Base-by-base conservation (phyloP, 2,888 invertebrate species). In the Xestia rhomboidea region DNA sequence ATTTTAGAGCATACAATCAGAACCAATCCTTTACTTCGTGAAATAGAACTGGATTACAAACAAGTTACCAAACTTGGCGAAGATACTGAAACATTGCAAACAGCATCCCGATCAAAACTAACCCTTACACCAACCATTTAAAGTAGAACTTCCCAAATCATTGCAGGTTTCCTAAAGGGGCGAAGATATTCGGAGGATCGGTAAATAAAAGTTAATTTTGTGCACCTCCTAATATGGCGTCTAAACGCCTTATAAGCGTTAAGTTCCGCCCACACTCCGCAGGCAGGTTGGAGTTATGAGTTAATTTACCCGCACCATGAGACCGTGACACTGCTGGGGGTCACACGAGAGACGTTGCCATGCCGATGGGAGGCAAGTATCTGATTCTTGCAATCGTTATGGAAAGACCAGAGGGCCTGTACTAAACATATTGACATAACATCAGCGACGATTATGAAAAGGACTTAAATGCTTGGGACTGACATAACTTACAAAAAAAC, bases 211-310 rank as follows among this genome's bases (percentile, higher is more conserved):
- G 49, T 79, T 73, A 54, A 51, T 83, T 82, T 85, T 71, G 66
- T 78, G 51, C 68, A 68, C n/a, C 24, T 11, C 87, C 88, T 68
- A 77, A 77, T 71, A 77, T n/a, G 81, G 38, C 24, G 62, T 44
- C 54, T 87, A 87, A 88, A 85, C 54, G 75, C 88, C 88, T 69
- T 88, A 81, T 66, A 80, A 76, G 83, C n/a, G 62, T 68, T 68
- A 41, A 69, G 74, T 73, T 60, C 75, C 89, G 71, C 88, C 89
- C 83, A 88, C 41, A 41, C 11, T 11, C 11, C 41, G 11, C 88
- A 10, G 27, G 11, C 63, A 60, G 24, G 54, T 73, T 54, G 38
- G 57, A 76, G 51, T 81, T 84, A 84, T 83, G 81, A 84, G 85
- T 81, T 89, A 82, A 87, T 85, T 88, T 77, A 71, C 71, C 60